Base-by-base conservation (phyloP, 2,797 vertebrate species). In the Cyprinella venusta region DNA sequence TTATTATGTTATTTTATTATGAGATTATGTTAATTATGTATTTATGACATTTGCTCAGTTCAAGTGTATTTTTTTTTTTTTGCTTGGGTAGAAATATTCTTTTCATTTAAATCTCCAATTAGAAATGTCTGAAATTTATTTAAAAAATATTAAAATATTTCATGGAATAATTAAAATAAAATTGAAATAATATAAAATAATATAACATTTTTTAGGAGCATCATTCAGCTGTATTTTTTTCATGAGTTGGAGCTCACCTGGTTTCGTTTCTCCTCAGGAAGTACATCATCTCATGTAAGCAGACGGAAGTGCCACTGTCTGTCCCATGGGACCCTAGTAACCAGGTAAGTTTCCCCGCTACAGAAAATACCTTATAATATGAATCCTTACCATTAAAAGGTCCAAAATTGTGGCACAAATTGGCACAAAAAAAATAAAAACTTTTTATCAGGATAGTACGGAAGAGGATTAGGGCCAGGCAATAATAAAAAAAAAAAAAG, bases 251-350 rank as follows among this genome's bases (percentile, higher is more conserved):
- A 30, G 70, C 8, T 81, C 3, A 72, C 12, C 56, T 56, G 52
- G n/a, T 45, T 76, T 21, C 84, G 45, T 82, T 81, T 82, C 87
- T 68, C 83, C 87, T 59, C 86, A 99, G 97, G 90, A 98, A 97
- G 90, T 99, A 98, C 26, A 96, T 99, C 0, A 93, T 97, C 87
- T 98, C 97, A 80, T 95, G 94, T 86, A 96, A 96, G 70, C 96
- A 97, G 88, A 90, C 93, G 0, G 97, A 98, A 85, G 94, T 96
- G 67, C 97, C 97, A 0, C 90, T 97, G 59, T 98, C 97, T 0
- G 97, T 98, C 8, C 96, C 96, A 83, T 99, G 97, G 97, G 96
- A 98, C 85, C 95, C 95, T 84, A 96, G 93, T 89, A 99, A 98
- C 92, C 97, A 98, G 97, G 97, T 97, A 92, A 89, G 86, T n/a